Base-by-base conservation (phyloP, 2,113 vertebrate genomes). In the Trichomycterus rosablanca region DNA sequence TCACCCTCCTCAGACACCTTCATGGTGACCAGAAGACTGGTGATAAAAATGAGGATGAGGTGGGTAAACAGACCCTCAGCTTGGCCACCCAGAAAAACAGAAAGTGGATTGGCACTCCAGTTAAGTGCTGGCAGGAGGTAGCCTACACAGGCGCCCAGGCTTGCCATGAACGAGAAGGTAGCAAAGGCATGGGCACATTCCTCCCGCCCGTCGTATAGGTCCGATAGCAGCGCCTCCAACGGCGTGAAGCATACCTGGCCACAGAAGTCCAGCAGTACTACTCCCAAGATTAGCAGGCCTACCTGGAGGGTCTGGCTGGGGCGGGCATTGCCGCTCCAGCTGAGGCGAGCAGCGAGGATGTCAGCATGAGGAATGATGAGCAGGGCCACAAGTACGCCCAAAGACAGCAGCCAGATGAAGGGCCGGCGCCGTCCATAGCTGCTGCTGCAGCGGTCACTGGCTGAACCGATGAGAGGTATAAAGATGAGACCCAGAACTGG, bases 91-190 rank as follows among this genome's bases (percentile, higher is more conserved):
- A 89, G 74, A 74, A 86, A 86, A 46, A 67, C 22, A 0, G 86
- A 81, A 20, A 89, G 84, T 20, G 84, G 43, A 3, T 84, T 68
- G 0, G 63, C 66, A 9, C 82, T 87, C 88, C 88, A 89, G 78
- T 89, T 84, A 26, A 89, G 64, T 0, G 83, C 75, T 0, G 87
- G 84, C 3, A 89, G 74, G 62, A 89, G 45, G 48, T 89, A 89
- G 4, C 88, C 88, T 19, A 89, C 74, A 4, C 88, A 89, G 58
- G 87, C 86, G 2, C 88, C 88, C 66, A 89, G 51, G 74, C 88
- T 89, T 50, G 87, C 81, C 88, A 89, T 89, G 71, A 88, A 89
- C 57, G 87, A 87, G 73, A 89, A 89, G 80, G 86, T 88, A 7
- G 87, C 83, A 1, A 89, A 89, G 53, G 86, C 88, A 44, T 84